Evolutionary conservation across 37 sponge, comb jelly and placozoan species (phyloP), one percentile per base, ranked within the genome.

Genomic region (Amphimedon queenslandica): DNA sequence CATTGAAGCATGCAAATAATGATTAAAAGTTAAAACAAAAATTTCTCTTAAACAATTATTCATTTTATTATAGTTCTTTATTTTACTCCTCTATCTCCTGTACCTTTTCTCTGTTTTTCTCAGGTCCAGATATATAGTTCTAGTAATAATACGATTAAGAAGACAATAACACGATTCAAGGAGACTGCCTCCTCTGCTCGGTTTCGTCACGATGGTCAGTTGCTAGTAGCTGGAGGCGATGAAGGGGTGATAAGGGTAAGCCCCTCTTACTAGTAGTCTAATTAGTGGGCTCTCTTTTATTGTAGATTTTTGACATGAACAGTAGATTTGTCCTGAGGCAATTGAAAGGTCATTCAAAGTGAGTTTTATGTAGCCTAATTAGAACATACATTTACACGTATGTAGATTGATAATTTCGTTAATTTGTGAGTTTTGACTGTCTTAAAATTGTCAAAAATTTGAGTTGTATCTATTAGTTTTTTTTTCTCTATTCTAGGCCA

Each of bases 161-260:
- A 72, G 66, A 80, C 71, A 23, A 72, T 95, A 40, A 82, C 92
- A 4, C 73, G 87, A 6, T 95, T 97, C 68, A 79, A 88, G 37
- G 86, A 90, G 76, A 71, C 84, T 2, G 94, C 94, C 27, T 90
- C 81, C 72, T 69, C 84, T 63, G 98, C 78, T 18, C 78, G 75
- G 23, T 90, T 93, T 47, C 65, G 98, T 29, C 64, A 73, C 25
- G 98, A 97, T 72, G 98, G 98, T 1, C 78, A 80, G 39, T 79
- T 97, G 36, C 51, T 97, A 47, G 83, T 86, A 40, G 94, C 94
- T 37, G 98, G 98, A 11, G 76, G 80, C 35, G 88, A 90, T 43
- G 87, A 88, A 29, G 88, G 94, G 42, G 60, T 78, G 20, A 83
- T 97, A 41, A 87, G 92, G 89, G 94, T 96, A 67, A 40, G 31